Evolutionary conservation across 2,797 vertebrate species (phyloP), one percentile per base, ranked within the genome.

Genomic region (Dicrostonyx torquatus): DNA sequence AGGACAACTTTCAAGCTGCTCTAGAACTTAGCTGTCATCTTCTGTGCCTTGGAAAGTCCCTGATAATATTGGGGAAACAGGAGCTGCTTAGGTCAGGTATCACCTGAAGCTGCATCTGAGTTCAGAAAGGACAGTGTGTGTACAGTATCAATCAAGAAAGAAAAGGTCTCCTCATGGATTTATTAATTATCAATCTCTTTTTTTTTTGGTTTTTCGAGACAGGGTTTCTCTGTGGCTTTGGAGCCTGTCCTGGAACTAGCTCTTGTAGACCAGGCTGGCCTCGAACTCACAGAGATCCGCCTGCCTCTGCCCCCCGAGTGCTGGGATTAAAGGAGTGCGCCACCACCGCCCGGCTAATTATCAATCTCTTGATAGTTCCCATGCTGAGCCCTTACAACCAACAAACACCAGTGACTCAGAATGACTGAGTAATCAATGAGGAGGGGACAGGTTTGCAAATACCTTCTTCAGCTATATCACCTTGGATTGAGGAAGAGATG

Each of bases 61-160:
- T 84, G 1, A 64, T 94, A 79, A 58, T 37, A 40, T 37, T 75
- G 76, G 48, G 82, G 93, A 78, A 93, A 80, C 14, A 76, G 31
- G 89, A 92, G 4, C 24, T 72, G 22, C 90, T 95, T 12, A 37
- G 48, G 50, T 90, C 18, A 85, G 66, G 24, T 75, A 84, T 75
- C 5, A 53, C 17, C 34, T 0, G 26, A 58, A 92, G 9, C 5
- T 64, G 50, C 70, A 64, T 24, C 64, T 64, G 1, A 48, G 89
- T 82, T 82, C 48, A 84, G 29, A 94, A 96, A 93, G 50, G 31
- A 75, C 2, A 72, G 12, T 55, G 43, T 66, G 82, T 66, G 1
- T 76, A 76, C 5, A 92, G n/a, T 90, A 79, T 64, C n/a, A 96
- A n/a, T 4, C 60, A 92, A 94, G 66, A 94, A 84, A 85, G 22